A percentile compares a stretch with the other conserved stretches of the same genome.
Evolutionary conservation across 2,113 vertebrate genomes (phyloP).

Genomic region (Leptobrachium ailaonicum): DNA sequence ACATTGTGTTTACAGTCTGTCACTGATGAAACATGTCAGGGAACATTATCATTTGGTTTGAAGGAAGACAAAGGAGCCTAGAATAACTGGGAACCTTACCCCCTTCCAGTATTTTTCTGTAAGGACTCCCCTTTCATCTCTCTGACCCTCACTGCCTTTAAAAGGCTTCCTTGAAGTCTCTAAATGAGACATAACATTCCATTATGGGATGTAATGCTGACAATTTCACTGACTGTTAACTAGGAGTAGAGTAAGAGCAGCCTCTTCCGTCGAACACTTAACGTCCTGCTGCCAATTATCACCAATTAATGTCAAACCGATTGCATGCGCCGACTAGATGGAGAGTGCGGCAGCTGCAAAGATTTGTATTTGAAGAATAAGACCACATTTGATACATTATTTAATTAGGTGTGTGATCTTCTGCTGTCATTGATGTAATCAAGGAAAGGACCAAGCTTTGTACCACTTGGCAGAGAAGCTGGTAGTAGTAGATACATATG

Average conservation of each 20-base stretch:
- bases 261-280: not conserved
- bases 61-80: constrained; percentile 42
- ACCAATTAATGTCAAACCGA: not conserved
- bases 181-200: constrained; percentile 18
- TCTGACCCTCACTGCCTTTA: constrained; percentile 28
- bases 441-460: too few relatives aligned
- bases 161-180: constrained; percentile 42
- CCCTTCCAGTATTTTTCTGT: not conserved
- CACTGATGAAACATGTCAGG: constrained; percentile 34
- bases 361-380: too few relatives aligned
- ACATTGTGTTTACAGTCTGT: constrained; percentile 38
- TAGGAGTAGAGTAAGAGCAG: not conserved
- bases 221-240: constrained; percentile 21
- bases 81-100: constrained; percentile 31
- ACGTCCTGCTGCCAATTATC: not conserved
- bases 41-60: constrained; percentile 44
- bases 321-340: not conserved
- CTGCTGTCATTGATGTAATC: too few relatives aligned
- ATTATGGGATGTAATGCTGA: constrained; percentile 19
- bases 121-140: constrained; percentile 29
- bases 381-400: too few relatives aligned
- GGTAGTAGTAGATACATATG: too few relatives aligned
- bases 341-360: too few relatives aligned
- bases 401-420: too few relatives aligned
- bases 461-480: too few relatives aligned